Base-by-base conservation (phyloP, 2,888 invertebrate species). In the Dicyrtoma fusca region DNA sequence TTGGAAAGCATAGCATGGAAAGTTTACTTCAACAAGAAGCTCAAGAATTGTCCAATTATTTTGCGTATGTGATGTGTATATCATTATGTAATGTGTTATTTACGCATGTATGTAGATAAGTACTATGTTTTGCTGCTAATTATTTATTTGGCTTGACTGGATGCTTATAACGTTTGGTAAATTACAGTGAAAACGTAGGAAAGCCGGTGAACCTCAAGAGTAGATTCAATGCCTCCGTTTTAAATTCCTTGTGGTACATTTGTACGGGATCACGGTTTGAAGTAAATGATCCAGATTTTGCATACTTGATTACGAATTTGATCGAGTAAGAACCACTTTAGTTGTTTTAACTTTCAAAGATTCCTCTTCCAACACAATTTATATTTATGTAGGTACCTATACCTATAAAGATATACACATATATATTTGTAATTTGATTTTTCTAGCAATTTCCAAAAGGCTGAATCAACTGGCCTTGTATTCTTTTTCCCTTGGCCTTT, bases 171-270 rank as follows among this genome's bases (percentile, higher is more conserved):
- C n/a, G n/a, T n/a, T 69, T 57, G 55, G 57, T 1, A 47, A 42
- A 59, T 69, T 73, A n/a, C 34, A 79, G 80, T 14, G 73, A 78
- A n/a, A 76, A 78, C 64, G 42, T 65, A 17, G 79, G 76, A 10
- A 79, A 79, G 25, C 78, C 80, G 2, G 71, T 79, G 6, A 57
- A 71, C n/a, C 73, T 80, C 0, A 69, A 72, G 53, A 77, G 74
- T 23, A 72, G 73, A 69, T 79, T 80, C 21, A 80, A 79, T 72
- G 80, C 79, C 0, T 76, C 77, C 1, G 80, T 80, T 0, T 70
- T 80, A 13, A 80, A 80, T 51, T 80, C 80, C 0, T 53, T 80
- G 0, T 80, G 80, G 80, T 76, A 69, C 61, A 76, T 80, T 51
- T 74, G 74, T 23, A 78, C 80, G 1, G 77, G 77, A 23, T 71